Percentiles rank a stretch among this genome's conserved stretches.
phyloP scores from a whole-genome alignment of 2,888 invertebrate species.

The Dynastes tityus region DNA sequence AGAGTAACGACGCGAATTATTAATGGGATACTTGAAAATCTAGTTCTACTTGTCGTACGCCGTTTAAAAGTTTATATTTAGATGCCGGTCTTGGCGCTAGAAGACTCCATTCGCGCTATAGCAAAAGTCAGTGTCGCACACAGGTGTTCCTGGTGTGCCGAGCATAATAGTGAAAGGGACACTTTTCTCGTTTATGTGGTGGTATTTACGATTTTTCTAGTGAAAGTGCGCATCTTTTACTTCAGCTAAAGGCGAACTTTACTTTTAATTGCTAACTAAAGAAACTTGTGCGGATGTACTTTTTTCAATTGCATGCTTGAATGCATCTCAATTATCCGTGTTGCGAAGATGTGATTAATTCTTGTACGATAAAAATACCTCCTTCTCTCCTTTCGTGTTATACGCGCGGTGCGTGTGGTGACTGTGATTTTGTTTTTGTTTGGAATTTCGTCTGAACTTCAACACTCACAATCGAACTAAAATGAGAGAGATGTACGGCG shows the following conservation, averaged over 20 bases:
- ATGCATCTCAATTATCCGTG: slow-evolving; percentile 21
- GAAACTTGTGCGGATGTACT: too few relatives aligned
- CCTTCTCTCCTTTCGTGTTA: background rate
- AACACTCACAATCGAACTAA: background rate
- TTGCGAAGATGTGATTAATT: slow-evolving; percentile 20
- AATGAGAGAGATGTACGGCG: slow-evolving; percentile 29
- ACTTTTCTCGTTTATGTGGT: background rate
- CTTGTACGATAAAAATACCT: slow-evolving; percentile 10
- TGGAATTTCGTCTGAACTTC: background rate
- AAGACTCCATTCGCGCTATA: slow-evolving; percentile 16
- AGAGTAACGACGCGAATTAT: slow-evolving; percentile 45
- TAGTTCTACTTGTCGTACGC: slow-evolving; percentile 68
- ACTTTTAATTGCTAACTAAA: too few relatives aligned
- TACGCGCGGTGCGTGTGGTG: background rate
- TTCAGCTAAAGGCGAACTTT: background rate
- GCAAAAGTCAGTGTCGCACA: slow-evolving; percentile 14
- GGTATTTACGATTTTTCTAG: slow-evolving; percentile 7
- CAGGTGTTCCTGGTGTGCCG: slow-evolving; percentile 18
- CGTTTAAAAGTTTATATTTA: slow-evolving; percentile 55
- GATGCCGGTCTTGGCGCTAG: slow-evolving; percentile 44
- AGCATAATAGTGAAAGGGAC: slow-evolving; percentile 32
- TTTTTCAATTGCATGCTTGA: slow-evolving; percentile 7
- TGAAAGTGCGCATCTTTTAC: slow-evolving; percentile 6
- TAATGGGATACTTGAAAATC: slow-evolving; percentile 65
- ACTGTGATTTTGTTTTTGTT: background rate